A percentile compares a stretch with the other conserved stretches of the same genome.
These are phyloP conservation scores for Pristionchus exspectatus DNA, from an alignment of 2,888 invertebrate species.

Conservation along the genomic window DNA sequence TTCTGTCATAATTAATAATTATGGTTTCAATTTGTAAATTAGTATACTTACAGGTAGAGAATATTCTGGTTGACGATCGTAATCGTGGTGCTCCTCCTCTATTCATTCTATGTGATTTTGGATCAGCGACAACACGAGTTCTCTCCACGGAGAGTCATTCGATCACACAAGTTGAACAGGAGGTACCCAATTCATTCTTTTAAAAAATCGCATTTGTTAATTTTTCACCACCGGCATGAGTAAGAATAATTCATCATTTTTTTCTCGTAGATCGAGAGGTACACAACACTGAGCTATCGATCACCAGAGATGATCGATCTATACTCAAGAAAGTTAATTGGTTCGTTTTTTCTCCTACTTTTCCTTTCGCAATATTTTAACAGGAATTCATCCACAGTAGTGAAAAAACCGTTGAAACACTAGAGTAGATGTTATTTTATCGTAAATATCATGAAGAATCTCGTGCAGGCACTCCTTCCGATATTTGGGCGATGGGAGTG, in stretches of 20 bases:
- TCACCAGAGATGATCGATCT: constrained; percentile 95
- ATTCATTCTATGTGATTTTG: constrained; percentile 93
- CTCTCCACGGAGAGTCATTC: constrained; percentile 78
- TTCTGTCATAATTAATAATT: not conserved
- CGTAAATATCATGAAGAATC: not conserved
- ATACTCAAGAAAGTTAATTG: constrained; percentile 88
- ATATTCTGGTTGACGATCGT: constrained; percentile 88
- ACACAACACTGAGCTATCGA: constrained; percentile 92
- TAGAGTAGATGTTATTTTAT: too few relatives aligned
- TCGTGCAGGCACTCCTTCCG: constrained; percentile 69
- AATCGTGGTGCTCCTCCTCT: constrained; percentile 82
- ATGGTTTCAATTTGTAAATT: not conserved
- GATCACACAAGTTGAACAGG: constrained; percentile 70
- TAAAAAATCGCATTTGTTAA: not conserved
- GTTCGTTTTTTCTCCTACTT: constrained; percentile 69
- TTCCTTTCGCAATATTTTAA: not conserved
- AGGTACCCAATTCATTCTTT: constrained; percentile 62
- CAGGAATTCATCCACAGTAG: not conserved
- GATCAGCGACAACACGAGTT: constrained; percentile 91
- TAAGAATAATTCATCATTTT: not conserved
- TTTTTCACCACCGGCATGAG: not conserved
- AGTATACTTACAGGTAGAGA: constrained; percentile 86
- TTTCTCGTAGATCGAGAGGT: constrained; percentile 79
- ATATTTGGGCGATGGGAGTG: constrained; percentile 87
- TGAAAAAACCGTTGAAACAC: too few relatives aligned